Base-by-base conservation (phyloP, 2,797 vertebrate species). In the Danio albolineatus region DNA sequence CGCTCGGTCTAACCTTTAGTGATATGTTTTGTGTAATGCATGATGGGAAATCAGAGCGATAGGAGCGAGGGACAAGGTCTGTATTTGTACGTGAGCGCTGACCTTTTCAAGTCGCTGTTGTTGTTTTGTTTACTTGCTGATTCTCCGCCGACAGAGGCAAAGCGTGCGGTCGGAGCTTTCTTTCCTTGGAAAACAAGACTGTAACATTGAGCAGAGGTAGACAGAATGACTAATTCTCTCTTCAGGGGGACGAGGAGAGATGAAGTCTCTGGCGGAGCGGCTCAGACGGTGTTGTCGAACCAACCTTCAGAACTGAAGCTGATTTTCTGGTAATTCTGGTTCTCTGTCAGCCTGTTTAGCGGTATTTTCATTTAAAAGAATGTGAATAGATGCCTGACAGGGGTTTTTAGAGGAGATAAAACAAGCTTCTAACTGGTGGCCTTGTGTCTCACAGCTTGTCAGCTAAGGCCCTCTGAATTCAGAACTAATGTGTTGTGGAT, bases 31-130 rank as follows among this genome's bases (percentile, higher is more conserved):
- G 57, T 81, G 74, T 82, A n/a, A 38, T 54, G 61, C 80, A 83
- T 83, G 78, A 76, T 85, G 75, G 51, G 71, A 65, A 83, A 81
- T 64, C 71, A 21, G 54, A 54, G 60, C 14, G 36, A 48, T 75
- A 66, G 36, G 61, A 66, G 53, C 10, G 28, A 82, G 73, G 67
- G 14, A 76, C 66, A 61, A 77, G 65, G 69, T 70, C 49, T 72
- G 69, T 76, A 48, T 79, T 77, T 73, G 60, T 39, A 66, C 77
- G 46, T 51, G 39, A 81, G 65, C 19, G 28, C 60, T 85, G 83
- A 85, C 85, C 83, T 86, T 86, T 83, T 80, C 83, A 70, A 64
- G 64, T 69, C 59, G 7, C 62, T 62, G 56, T 64, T 72, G 78
- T 75, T 73, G 71, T 76, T 74, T 81, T 83, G 83, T 85, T 84